phyloP scores from a whole-genome alignment of 2,797 vertebrate genomes.

The Sebastiscus tertius region DNA sequence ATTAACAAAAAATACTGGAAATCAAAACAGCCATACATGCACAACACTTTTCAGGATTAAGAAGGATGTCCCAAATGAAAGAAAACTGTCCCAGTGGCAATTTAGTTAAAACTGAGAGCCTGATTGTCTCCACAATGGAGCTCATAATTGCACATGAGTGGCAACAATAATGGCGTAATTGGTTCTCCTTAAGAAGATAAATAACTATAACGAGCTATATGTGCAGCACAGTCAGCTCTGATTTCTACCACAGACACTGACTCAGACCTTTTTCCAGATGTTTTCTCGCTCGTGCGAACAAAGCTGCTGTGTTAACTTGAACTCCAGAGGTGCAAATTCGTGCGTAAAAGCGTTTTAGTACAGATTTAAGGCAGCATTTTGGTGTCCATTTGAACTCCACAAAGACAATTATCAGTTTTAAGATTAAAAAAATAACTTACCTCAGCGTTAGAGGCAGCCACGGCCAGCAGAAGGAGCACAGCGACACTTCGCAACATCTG shows the following conservation, averaged over 20 bases:
- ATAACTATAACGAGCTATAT: neutral
- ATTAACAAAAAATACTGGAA: neutral
- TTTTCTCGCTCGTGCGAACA: slow-evolving; percentile 3
- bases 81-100: slow-evolving; percentile 7
- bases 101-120: slow-evolving; percentile 14
- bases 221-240: neutral
- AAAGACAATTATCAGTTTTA: neutral
- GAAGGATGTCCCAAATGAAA: neutral
- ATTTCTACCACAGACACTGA: neutral
- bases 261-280: slow-evolving; percentile 51
- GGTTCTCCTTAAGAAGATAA: slow-evolving; percentile 31
- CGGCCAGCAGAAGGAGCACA: slow-evolving; percentile 73
- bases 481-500: slow-evolving; percentile 82
- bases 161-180: slow-evolving; percentile 29
- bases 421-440: slow-evolving; percentile 68
- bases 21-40: neutral
- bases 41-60: neutral
- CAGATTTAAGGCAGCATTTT: neutral
- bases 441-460: slow-evolving; percentile 72
- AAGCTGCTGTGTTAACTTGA: neutral
- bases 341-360: neutral
- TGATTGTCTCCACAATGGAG: slow-evolving; percentile 30
- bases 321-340: neutral
- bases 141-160: slow-evolving; percentile 25
- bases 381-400: neutral